Conservation (phyloP, 2,113 vertebrate genomes). For the Lucifuga dentata region DNA sequence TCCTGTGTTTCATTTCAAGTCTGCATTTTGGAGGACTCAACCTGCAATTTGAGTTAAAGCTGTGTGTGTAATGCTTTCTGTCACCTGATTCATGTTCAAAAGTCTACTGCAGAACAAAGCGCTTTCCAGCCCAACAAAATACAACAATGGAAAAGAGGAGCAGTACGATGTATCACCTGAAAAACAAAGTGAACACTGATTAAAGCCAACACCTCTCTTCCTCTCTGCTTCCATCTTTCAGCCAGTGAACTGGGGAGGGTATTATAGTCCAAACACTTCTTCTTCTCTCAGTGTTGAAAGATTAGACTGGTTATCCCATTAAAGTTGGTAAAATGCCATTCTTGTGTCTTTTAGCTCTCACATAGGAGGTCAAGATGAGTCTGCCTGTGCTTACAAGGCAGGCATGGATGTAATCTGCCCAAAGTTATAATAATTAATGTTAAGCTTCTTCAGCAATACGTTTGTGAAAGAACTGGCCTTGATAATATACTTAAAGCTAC, state of each 20-base stretch:
- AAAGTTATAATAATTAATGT: slow-evolving; percentile 99
- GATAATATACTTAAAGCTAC: slow-evolving; percentile 98
- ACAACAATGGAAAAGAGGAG: slow-evolving; percentile 7
- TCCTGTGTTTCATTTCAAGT: slow-evolving; percentile 12
- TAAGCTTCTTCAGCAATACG: slow-evolving; percentile 99
- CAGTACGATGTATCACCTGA: slow-evolving; percentile 36
- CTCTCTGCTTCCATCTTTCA: slow-evolving; percentile 71
- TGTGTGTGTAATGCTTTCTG: slow-evolving; percentile 2
- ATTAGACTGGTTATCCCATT: slow-evolving; percentile 99
- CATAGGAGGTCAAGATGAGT: slow-evolving; percentile 99
- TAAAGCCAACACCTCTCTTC: slow-evolving; percentile 35
- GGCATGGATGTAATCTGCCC: slow-evolving; percentile 99
- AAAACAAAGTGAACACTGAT: slow-evolving; percentile 46
- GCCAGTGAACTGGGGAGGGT: slow-evolving; percentile 89
- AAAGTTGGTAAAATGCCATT: slow-evolving; percentile 99
- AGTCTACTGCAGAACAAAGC: slow-evolving; percentile 3
- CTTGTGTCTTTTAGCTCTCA: slow-evolving; percentile 99
- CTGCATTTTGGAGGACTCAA: slow-evolving; percentile 4
- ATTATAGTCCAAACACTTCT: slow-evolving; percentile 97
- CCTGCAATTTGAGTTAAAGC: not conserved
- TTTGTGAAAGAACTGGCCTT: slow-evolving; percentile 97
- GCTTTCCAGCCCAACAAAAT: not conserved
- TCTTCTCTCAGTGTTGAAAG: slow-evolving; percentile 95
- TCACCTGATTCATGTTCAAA: slow-evolving; percentile 16
- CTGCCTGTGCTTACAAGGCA: slow-evolving; percentile 98